A percentile compares a stretch with the other conserved stretches of the same genome.
phyloP scores from a whole-genome alignment of 2,113 vertebrate genomes.

The Siphamia tubifer region DNA sequence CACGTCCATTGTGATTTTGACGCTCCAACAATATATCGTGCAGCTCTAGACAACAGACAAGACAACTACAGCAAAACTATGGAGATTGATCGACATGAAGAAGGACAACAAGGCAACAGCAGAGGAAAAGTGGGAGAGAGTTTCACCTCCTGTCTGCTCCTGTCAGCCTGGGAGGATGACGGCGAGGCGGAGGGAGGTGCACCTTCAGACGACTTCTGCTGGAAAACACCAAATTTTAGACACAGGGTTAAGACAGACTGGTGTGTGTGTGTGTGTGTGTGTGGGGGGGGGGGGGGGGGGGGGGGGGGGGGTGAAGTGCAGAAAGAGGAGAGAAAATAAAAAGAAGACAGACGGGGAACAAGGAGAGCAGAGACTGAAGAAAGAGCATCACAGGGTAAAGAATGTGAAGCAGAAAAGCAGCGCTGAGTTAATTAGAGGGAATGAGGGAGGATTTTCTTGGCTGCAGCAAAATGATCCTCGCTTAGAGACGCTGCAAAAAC shows the following conservation, averaged over 20 bases:
- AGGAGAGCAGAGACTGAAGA: neutral
- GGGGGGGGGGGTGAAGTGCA: no score
- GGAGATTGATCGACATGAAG: no score
- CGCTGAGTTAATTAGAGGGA: constrained; percentile 48
- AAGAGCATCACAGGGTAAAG: neutral
- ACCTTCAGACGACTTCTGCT: constrained; percentile 88
- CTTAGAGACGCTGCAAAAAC: neutral
- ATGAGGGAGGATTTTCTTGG: constrained; percentile 37
- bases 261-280: no score
- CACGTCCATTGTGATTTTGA: no score
- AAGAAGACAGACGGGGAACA: neutral
- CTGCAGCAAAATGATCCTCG: neutral
- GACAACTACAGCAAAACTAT: neutral
- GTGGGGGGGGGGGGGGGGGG: no score
- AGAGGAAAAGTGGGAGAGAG: constrained; percentile 31
- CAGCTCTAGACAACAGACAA: no score
- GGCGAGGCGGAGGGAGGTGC: constrained; percentile 87
- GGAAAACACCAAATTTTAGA: constrained; percentile 31
- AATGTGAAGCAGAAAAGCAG: neutral
- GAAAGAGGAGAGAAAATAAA: no score
- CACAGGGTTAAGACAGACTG: neutral
- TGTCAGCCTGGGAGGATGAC: constrained; percentile 88
- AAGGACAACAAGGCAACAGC: neutral
- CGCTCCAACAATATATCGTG: no score
- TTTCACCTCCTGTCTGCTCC: constrained; percentile 89